Evolutionary conservation across 1,140 invertebrate genomes (phyloP), one percentile per base, ranked within the genome.

Genomic region (Acromyrmex heyeri): DNA sequence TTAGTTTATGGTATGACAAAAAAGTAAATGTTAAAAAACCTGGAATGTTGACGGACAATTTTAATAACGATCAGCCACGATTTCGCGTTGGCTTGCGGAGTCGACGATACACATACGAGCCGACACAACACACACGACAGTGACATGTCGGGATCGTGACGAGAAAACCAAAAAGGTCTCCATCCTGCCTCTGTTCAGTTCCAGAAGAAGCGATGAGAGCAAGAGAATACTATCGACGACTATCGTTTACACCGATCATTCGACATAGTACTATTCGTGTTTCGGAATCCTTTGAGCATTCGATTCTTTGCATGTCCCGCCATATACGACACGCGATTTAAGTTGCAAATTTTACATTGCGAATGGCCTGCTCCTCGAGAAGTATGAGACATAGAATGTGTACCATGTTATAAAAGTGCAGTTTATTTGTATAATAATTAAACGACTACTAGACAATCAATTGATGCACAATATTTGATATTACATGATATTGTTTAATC

Each of bases 141-240:
- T 93, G 93, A 93, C 93, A 90, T 90, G 90, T 89, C 87, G 65
- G 88, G 86, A 91, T 91, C 93, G 93, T 93, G 93, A 94, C 90
- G 90, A 93, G 93, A 87, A 92, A 93, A 90, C 76, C 85, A 89
- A 91, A 38, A 69, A 76, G 55, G 10, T 44, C 59, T 59, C 67
- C 27, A 67, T 86, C 53, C 44, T 48, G 57, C 48, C 59, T 44
- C 53, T 48, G 61, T 70, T 16, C 59, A 21, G 14, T 77, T 78
- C 34, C 59, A 78, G 38, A 69, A 61, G 67, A 86, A 70, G 79
- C 69, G 88, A 87, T 73, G 64, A 86, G 67, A 86, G 30, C 72
- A 62, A 85, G 76, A 88, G 82, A 38, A 89, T 65, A 48, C 27
- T 73, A 64, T 53, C 89, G 78, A 53, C 72, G 78, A 86, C 76